Evolutionary conservation across 2,113 vertebrate genomes (phyloP), one percentile per base, ranked within the genome.

Genomic region (Rhinoptilus africanus): DNA sequence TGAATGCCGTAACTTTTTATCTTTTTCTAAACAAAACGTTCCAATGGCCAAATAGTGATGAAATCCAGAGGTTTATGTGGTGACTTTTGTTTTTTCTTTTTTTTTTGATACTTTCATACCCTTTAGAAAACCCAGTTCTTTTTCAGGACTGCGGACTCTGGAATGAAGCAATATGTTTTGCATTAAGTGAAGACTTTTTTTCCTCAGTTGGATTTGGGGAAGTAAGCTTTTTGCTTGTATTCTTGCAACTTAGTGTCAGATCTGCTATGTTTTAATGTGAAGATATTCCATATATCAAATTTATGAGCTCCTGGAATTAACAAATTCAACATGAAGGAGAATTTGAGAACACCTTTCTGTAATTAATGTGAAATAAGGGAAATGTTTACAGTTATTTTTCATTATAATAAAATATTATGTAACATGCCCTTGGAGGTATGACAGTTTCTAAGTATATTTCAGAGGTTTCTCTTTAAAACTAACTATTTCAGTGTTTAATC

Each of bases 51-150:
- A 85, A 99, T 96, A 99, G 95, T 93, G 93, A 98, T 6, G 98
- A 98, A 76, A 92, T 98, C 22, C 99, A 99, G 95, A 99, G 99
- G 81, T 99, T 99, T 97, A 99, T 99, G 99, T 99, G 99, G 99
- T 99, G 92, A 98, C 48, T 20, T 66, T 22, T 43, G 47, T 3
- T 35, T 48, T 56, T 10, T 35, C 28, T 74, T 22, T 47, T 62
- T 60, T 74, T 59, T 64, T 34, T 18, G 0, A 27, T 92, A 67
- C 27, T 81, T 95, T 91, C 50, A 48, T 77, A n/a, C 56, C 30
- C 23, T 15, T 47, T 64, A 85, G 30, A 88, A 67, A 84, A 85
- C 12, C 17, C 53, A 28, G 74, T 87, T 95, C 88, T 92, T 41
- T 85, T 84, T 80, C 76, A 92, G 88, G 48, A 78, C 63, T 60